These are phyloP conservation scores for Neoarius graeffei DNA, from an alignment of 2,113 vertebrate species.

Conservation along the genomic window DNA sequence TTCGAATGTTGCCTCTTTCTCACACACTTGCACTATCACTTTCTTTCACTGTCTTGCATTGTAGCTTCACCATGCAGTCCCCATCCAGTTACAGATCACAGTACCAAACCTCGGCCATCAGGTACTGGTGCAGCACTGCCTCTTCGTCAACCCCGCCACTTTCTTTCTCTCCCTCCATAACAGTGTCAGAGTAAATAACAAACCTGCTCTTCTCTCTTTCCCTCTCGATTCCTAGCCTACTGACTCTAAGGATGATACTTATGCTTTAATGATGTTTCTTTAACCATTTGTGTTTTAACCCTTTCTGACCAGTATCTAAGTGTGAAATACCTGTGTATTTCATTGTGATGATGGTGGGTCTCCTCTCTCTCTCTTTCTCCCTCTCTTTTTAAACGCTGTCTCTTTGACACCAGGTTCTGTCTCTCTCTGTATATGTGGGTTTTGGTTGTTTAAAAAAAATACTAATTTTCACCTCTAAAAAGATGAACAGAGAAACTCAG, in stretches of 20 bases:
- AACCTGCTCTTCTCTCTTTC: slow-evolving; percentile 9
- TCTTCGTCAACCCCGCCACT: not conserved
- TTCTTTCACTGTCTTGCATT: slow-evolving; percentile 57
- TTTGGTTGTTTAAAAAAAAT: slow-evolving; percentile 41
- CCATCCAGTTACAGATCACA: slow-evolving; percentile 75
- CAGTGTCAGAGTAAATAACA: slow-evolving; percentile 31
- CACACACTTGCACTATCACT: slow-evolving; percentile 23
- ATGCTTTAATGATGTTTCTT: slow-evolving; percentile 37
- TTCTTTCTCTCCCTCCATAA: not conserved
- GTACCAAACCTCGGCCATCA: slow-evolving; percentile 63
- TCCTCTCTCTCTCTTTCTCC: not conserved
- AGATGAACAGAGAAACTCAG: slow-evolving; percentile 38
- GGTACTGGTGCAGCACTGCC: slow-evolving; percentile 49
- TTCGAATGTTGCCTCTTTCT: not conserved
- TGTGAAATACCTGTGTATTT: slow-evolving; percentile 19
- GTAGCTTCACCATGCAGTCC: slow-evolving; percentile 74
- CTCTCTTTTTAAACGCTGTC: slow-evolving; percentile 45
- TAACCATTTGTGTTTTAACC: slow-evolving; percentile 54
- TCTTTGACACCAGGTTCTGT: slow-evolving; percentile 47
- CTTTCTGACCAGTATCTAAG: slow-evolving; percentile 20
- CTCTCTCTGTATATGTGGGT: slow-evolving; percentile 23
- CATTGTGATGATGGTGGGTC: slow-evolving; percentile 30
- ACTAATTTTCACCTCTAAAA: slow-evolving; percentile 48
- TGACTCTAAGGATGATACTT: slow-evolving; percentile 38
- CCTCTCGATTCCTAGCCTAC: slow-evolving; percentile 28